Base-by-base conservation (phyloP, 2,113 vertebrate species). In the Thamnophis sirtalis region DNA sequence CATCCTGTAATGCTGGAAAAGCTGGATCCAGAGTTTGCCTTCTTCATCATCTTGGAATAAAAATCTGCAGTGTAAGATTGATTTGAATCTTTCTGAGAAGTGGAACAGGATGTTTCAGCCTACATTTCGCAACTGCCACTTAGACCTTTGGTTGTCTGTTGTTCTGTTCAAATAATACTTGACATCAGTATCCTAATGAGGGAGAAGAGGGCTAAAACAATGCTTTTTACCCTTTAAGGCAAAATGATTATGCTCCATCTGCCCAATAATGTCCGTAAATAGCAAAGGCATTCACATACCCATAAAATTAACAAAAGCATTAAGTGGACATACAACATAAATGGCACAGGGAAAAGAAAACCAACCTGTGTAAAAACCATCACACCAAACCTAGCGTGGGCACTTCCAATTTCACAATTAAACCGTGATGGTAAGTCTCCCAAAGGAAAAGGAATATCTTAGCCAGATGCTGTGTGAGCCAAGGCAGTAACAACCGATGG, bases 1-100 rank as follows among this genome's bases (percentile, higher is more conserved):
- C 51, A 88, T 92, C 91, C 86, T 92, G 86, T 84, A 55, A 56
- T 87, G 80, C 91, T 88, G 86, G 91, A 92, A 88, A 80, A 88
- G 87, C 86, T 49, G 28, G 86, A 88, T 88, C 15, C 33, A 54
- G 50, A 55, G 24, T 11, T 54, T 53, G 38, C 13, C 54, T 92
- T 89, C 87, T 54, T n/a, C 15, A 19, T 21, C 28, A 1, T 88
- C 54, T 84, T 87, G 49, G 68, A 58, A n/a, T 87, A 92, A 92
- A 92, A 58, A 48, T 84, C 54, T 49, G 51, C 86, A 55, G 51
- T 21, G 43, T 56, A 48, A 19, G 86, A 84, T 88, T 80, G 86
- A 56, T 92, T 86, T 56, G 38, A 56, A 48, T 49, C 17, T n/a
- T 88, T 28, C 24, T 38, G 28, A 89, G 87, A 21, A 22, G 60